These are phyloP conservation scores for Eonycteris spelaea DNA, from an alignment of 2,113 vertebrate species.

Conservation along the genomic window DNA sequence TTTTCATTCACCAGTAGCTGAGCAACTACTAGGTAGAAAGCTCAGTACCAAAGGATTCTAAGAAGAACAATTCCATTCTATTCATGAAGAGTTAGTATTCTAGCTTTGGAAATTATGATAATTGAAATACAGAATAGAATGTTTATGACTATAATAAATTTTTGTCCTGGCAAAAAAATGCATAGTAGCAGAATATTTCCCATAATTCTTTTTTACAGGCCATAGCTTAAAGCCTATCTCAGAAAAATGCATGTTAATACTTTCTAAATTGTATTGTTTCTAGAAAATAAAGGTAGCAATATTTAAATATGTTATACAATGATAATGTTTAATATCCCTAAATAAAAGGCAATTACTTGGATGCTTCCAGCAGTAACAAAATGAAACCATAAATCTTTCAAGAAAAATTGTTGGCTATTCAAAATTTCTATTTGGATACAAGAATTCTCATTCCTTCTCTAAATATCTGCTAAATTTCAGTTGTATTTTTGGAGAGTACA, in stretches of 20 bases:
- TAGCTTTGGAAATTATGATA: neutral
- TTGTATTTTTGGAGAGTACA: neutral
- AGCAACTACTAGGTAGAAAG: neutral
- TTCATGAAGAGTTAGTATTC: neutral
- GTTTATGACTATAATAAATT: neutral
- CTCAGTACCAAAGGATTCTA: neutral
- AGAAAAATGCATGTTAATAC: neutral
- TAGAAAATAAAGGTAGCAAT: slow-evolving; percentile 1
- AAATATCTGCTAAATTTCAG: neutral
- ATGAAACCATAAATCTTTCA: neutral
- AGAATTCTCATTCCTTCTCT: neutral
- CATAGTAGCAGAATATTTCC: neutral
- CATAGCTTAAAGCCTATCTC: neutral
- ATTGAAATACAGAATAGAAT: neutral
- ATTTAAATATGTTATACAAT: neutral
- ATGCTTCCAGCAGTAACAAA: neutral
- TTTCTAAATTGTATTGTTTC: neutral
- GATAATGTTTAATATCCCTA: neutral
- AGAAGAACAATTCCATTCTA: neutral
- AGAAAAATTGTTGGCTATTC: neutral
- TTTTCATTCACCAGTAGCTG: neutral
- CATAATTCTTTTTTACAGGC: neutral
- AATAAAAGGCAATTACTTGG: neutral
- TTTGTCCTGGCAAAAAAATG: neutral
- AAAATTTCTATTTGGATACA: neutral